A percentile compares a stretch with the other conserved stretches of the same genome.
Evolutionary conservation across 2,797 vertebrate genomes (phyloP).

Genomic region (Malacoraja senta): DNA sequence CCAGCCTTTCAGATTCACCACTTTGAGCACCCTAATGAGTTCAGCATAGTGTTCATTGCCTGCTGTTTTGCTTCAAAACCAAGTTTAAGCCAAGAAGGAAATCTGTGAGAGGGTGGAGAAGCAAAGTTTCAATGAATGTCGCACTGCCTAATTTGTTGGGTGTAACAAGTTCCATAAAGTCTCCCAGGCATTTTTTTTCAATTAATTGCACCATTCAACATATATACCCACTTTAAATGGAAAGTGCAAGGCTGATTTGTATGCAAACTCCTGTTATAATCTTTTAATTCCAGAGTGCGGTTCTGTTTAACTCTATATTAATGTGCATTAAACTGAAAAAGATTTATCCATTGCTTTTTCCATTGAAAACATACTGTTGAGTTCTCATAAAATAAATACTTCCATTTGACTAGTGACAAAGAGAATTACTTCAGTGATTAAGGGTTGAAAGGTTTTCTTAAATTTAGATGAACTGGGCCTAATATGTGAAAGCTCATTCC

Average conservation of each 20-base stretch:
- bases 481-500: background rate
- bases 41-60: background rate
- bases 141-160: slow-evolving; percentile 12
- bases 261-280: background rate
- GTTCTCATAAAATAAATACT: background rate
- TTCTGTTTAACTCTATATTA: background rate
- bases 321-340: background rate
- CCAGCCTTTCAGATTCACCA: background rate
- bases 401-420: background rate
- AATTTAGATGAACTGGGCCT: background rate
- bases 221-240: background rate
- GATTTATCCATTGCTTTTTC: background rate
- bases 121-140: slow-evolving; percentile 19
- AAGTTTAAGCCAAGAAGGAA: slow-evolving; percentile 5
- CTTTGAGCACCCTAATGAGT: background rate
- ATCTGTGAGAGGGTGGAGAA: slow-evolving; percentile 7
- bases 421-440: background rate
- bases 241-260: slow-evolving; percentile 21
- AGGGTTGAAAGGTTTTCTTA: background rate
- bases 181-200: slow-evolving; percentile 7
- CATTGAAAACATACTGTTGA: background rate
- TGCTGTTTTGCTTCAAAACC: slow-evolving; percentile 12
- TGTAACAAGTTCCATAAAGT: slow-evolving; percentile 20
- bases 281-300: background rate
- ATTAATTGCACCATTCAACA: slow-evolving; percentile 1